These are phyloP conservation scores for Danionella dracula DNA, from an alignment of 2,797 vertebrate species.

Conservation along the genomic window DNA sequence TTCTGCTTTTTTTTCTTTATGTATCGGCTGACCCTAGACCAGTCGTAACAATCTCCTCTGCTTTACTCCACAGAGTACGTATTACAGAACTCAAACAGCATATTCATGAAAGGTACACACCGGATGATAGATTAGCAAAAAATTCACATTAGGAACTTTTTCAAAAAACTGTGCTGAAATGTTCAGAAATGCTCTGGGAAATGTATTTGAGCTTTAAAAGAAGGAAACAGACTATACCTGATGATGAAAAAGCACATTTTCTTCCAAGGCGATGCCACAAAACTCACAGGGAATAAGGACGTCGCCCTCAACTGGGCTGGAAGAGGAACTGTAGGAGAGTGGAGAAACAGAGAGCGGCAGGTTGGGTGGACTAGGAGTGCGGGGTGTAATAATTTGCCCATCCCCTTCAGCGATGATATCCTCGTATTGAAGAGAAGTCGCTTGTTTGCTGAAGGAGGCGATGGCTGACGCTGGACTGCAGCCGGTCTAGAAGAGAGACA, in stretches of 20 bases:
- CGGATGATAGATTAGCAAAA: no score
- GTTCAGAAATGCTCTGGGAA: no score
- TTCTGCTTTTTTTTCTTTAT: no score
- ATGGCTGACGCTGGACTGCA: constrained; percentile 86
- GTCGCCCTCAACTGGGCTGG: constrained; percentile 64
- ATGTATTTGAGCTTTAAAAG: no score
- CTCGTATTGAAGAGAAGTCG: constrained; percentile 58
- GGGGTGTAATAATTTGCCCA: constrained; percentile 52
- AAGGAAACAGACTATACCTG: constrained; percentile 69
- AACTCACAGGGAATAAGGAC: constrained; percentile 92
- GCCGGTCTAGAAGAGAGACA: constrained; percentile 74
- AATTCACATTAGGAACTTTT: no score
- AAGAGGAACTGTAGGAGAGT: constrained; percentile 63
- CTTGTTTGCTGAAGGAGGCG: constrained; percentile 79
- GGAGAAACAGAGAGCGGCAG: constrained; percentile 60
- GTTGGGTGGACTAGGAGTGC: constrained; percentile 62
- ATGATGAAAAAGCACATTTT: constrained; percentile 87
- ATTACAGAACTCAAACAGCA: no score
- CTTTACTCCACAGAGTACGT: no score
- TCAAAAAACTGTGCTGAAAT: no score
- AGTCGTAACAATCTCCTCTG: no score
- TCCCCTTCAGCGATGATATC: constrained; percentile 50
- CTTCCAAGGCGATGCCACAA: constrained; percentile 87
- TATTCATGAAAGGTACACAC: no score
- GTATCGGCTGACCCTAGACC: no score